Evolutionary conservation across 2,888 invertebrate genomes (phyloP), one percentile per base, ranked within the genome.

Genomic region (Timandra comae): DNA sequence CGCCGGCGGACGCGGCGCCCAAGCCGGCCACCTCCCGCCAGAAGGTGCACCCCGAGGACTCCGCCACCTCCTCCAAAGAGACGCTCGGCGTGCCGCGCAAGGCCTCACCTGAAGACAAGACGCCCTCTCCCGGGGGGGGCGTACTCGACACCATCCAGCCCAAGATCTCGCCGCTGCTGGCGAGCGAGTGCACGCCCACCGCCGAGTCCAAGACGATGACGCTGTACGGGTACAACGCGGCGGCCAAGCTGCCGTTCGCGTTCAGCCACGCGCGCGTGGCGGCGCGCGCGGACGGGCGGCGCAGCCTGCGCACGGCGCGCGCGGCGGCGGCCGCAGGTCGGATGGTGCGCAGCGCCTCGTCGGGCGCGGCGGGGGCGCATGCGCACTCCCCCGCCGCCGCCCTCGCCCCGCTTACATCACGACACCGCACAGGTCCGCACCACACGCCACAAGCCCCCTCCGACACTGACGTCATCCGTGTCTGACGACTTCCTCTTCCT

Each of bases 291-390:
- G 59, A 59, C 12, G 56, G 63, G 23, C 66, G 61, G 59, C 52
- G 74, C 42, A 58, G 71, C 44, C 64, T 68, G 41, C 58, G 73
- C 53, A 67, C 74, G 41, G 57, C 65, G 62, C 63, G 71, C 43
- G 52, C 48, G 54, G 41, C 45, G 42, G 31, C 49, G 49, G 50
- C 44, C 38, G 36, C 74, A 75, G 78, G 79, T 81, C 82, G 86
- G 79, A 81, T 85, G 79, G 82, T 84, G 71, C 82, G 85, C 67
- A 82, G 84, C 73, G 84, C 77, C 62, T 84, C 85, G 39, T 81
- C 79, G 66, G 79, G 80, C 58, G 82, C 82, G 63, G 74, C 75
- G 56, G 60, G 59, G 55, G 38, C 76, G 77, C 81, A 72, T 75
- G 71, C 71, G 65, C 70, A 66, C 56, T 60, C 62, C 64, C 24